A percentile compares a stretch with the other conserved stretches of the same genome.
phyloP scores from a whole-genome alignment of 2,797 vertebrate species.

The Betta splendens region DNA sequence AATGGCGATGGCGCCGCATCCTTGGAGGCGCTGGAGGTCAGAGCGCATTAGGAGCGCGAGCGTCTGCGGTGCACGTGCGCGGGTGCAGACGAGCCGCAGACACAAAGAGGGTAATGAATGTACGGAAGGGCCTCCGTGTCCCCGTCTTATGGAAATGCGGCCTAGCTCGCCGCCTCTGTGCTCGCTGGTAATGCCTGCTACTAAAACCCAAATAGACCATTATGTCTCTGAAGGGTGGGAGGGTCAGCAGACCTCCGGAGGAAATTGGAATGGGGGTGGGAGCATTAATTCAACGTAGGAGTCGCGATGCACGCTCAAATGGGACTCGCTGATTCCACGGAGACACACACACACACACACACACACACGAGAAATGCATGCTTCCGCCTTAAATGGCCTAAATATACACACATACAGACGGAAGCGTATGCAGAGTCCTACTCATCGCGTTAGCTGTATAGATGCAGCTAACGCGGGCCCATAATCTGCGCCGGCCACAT shows the following conservation, averaged over 20 bases:
- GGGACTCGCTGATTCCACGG: constrained; percentile 29
- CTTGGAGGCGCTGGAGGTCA: background rate
- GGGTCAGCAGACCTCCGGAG: constrained; percentile 76
- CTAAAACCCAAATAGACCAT: constrained; percentile 79
- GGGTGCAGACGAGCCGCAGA: constrained; percentile 63
- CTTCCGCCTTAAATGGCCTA: constrained; percentile 23
- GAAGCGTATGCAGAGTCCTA: constrained; percentile 7
- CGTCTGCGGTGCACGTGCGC: constrained; percentile 20
- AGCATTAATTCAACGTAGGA: constrained; percentile 72
- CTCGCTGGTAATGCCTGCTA: constrained; percentile 70
- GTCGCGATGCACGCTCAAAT: constrained; percentile 42
- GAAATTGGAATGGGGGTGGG: constrained; percentile 70
- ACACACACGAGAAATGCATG: constrained; percentile 24
- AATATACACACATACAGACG: constrained; percentile 40
- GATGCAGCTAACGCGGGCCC: constrained; percentile 57
- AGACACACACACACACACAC: constrained; percentile 24
- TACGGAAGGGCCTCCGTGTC: constrained; percentile 76
- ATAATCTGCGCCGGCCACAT: constrained; percentile 74
- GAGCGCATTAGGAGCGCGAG: constrained; percentile 9
- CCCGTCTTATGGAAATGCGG: constrained; percentile 80
- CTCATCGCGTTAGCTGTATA: too few species aligned
- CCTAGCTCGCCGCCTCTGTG: constrained; percentile 65
- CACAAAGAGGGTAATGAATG: constrained; percentile 80
- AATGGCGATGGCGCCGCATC: constrained; percentile 1
- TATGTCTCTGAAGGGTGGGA: constrained; percentile 75